phyloP scores from a whole-genome alignment of 2,797 vertebrate genomes.

The Chaetophractus vellerosus region DNA sequence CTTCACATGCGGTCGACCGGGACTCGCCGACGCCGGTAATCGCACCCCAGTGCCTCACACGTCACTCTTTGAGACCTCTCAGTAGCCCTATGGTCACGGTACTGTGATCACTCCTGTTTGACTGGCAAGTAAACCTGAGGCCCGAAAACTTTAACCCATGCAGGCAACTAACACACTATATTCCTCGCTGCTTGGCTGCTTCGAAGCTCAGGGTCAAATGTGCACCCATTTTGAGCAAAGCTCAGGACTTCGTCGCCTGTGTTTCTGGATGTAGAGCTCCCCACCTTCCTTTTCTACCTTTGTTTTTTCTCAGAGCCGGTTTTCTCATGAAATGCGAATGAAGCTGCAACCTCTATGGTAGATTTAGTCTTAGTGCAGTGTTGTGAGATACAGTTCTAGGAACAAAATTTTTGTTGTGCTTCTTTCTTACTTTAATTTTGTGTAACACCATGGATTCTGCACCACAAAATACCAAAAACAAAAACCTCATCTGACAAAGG shows the following conservation, averaged over 20 bases:
- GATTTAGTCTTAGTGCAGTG: constrained; percentile 28
- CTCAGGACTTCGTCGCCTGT: background rate
- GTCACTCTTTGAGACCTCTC: background rate
- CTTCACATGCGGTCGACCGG: background rate
- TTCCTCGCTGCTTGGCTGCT: background rate
- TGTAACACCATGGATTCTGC: constrained; percentile 43
- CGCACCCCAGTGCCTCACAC: background rate
- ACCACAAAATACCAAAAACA: constrained; percentile 43
- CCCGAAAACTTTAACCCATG: background rate
- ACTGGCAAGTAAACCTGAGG: constrained; percentile 5
- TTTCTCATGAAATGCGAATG: background rate
- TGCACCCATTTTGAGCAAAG: background rate
- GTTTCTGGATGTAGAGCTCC: background rate
- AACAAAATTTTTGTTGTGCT: constrained; percentile 27
- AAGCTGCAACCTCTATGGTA: constrained; percentile 2
- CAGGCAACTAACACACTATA: background rate
- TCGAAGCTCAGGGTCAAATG: constrained; percentile 16
- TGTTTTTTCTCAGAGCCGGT: background rate
- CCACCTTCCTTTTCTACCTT: background rate
- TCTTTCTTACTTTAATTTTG: constrained; percentile 30
- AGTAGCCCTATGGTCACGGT: background rate
- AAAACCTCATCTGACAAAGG: constrained; percentile 12
- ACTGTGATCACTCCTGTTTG: background rate
- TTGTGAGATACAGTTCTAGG: background rate
- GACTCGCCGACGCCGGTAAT: background rate